A percentile compares a stretch with the other conserved stretches of the same genome.
Conservation (phyloP, 2,113 vertebrate genomes). For the Ramphastos sulfuratus region DNA sequence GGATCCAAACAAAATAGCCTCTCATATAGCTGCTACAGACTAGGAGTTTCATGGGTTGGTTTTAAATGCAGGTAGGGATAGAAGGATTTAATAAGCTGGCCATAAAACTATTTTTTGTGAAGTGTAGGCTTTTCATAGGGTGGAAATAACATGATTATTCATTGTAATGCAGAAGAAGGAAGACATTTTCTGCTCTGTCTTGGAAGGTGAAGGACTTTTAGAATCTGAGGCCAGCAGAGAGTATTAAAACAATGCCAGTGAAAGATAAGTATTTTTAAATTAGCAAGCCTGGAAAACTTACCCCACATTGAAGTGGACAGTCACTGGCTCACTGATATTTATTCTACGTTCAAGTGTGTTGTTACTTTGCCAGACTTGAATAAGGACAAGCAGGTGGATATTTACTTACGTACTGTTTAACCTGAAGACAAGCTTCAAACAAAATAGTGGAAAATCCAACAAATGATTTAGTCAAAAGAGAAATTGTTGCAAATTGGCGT, state of each 20-base stretch:
- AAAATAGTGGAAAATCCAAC: neutral
- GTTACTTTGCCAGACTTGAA: neutral
- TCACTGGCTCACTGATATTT: neutral
- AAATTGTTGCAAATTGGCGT: neutral
- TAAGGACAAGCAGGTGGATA: neutral
- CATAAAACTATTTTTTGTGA: neutral
- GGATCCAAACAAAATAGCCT: neutral
- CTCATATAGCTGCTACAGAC: neutral
- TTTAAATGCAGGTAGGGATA: neutral
- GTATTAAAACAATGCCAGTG: neutral
- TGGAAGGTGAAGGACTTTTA: neutral
- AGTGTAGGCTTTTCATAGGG: neutral
- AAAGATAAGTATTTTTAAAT: neutral
- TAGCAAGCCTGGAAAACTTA: neutral
- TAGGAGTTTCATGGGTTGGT: neutral
- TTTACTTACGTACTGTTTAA: neutral
- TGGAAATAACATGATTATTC: neutral
- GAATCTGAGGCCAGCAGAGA: rapidly evolving
- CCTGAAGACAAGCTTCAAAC: neutral
- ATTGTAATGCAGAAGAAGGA: neutral
- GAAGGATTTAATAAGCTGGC: neutral
- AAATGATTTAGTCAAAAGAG: neutral
- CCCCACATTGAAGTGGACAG: neutral
- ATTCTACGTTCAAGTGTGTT: neutral
- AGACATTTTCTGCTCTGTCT: neutral